phyloP scores from a whole-genome alignment of 2,888 invertebrate species.

The Psylliodes chrysocephalus region DNA sequence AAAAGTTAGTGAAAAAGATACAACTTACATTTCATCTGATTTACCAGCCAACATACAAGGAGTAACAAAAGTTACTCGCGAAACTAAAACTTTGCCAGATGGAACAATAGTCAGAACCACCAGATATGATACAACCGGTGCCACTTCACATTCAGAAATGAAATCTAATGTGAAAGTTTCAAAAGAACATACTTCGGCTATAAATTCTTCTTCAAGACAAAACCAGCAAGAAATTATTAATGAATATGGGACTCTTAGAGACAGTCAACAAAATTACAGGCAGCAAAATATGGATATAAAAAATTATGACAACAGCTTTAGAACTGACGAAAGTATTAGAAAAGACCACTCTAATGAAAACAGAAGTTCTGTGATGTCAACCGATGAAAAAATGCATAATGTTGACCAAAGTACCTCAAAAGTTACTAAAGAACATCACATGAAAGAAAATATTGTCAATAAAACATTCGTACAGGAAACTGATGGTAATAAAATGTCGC shows the following conservation, averaged over 20 bases:
- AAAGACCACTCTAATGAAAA: background rate
- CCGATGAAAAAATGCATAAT: background rate
- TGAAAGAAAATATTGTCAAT: background rate
- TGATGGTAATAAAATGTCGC: conserved; percentile 11
- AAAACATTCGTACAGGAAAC: background rate
- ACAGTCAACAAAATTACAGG: conserved; percentile 14
- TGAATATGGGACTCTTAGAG: background rate
- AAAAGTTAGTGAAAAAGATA: conserved; percentile 53
- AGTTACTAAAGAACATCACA: conserved; percentile 1
- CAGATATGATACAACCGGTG: conserved; percentile 70
- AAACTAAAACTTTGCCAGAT: conserved; percentile 74
- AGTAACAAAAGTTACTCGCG: conserved; percentile 70
- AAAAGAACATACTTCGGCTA: conserved; percentile 1
- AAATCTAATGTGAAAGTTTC: conserved; percentile 7
- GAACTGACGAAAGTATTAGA: background rate
- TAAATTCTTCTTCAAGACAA: background rate
- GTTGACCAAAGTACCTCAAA: background rate
- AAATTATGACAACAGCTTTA: background rate
- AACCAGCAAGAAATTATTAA: background rate
- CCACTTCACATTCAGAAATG: conserved; percentile 22
- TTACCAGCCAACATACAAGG: conserved; percentile 60
- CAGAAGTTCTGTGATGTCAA: background rate
- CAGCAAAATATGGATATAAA: conserved; percentile 7
- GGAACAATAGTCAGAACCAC: conserved; percentile 78
- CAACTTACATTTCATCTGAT: conserved; percentile 40